These are phyloP conservation scores for Sternarchorhynchus goeldii DNA, from an alignment of 2,797 vertebrate species.

Conservation along the genomic window DNA sequence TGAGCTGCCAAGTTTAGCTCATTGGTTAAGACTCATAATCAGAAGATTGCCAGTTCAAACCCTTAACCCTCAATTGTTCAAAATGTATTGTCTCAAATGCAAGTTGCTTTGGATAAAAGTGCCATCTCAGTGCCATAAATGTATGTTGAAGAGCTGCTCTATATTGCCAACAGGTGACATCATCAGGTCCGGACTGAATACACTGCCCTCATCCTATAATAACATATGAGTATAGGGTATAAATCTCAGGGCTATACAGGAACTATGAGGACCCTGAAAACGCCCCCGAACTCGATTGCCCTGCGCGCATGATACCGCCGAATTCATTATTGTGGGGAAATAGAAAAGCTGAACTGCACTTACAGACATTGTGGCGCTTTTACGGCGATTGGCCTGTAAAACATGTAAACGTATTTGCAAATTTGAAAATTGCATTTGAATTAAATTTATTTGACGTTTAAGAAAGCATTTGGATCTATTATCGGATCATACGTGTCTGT, in stretches of 20 bases:
- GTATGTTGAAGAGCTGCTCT: background rate
- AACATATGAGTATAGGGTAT: background rate
- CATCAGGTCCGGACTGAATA: background rate
- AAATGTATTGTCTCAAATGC: too few relatives aligned
- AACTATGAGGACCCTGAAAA: conserved; percentile 1
- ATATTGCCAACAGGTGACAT: background rate
- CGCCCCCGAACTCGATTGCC: background rate
- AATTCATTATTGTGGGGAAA: conserved; percentile 8
- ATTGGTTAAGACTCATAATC: too few relatives aligned
- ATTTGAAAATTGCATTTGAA: background rate
- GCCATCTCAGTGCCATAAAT: too few relatives aligned
- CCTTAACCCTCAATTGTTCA: too few relatives aligned
- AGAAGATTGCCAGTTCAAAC: too few relatives aligned
- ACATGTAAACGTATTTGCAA: background rate
- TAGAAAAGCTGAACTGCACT: background rate
- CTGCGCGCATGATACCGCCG: background rate
- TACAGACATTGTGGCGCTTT: background rate
- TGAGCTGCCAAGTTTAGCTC: too few relatives aligned
- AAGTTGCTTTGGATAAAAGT: too few relatives aligned
- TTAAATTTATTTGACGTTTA: background rate
- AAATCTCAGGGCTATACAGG: background rate
- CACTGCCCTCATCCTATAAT: background rate
- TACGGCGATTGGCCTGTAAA: background rate
- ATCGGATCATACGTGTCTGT: too few relatives aligned
- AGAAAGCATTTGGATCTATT: too few relatives aligned